Conservation (phyloP, 1,140 invertebrate species). For the Cydia pomonella region DNA sequence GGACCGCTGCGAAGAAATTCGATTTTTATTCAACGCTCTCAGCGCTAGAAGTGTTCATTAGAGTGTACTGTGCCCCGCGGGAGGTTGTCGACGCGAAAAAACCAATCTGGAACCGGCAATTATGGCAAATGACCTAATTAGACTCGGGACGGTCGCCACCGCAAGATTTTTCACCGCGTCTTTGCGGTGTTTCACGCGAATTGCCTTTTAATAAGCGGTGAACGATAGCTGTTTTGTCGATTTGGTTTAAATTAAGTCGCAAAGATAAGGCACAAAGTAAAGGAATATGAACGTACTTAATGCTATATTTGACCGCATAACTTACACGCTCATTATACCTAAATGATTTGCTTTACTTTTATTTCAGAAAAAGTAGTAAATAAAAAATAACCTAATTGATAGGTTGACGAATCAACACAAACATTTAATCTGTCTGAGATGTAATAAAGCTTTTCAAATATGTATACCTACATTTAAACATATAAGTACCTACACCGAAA, state of each 20-base stretch:
- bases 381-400: not conserved
- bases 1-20: conserved; percentile 36
- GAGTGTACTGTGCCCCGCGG: conserved; percentile 53
- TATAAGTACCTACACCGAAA: no score
- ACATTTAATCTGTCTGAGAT: no score
- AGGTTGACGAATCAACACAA: not conserved
- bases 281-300: not conserved
- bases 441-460: no score
- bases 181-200: conserved; percentile 39
- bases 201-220: conserved; percentile 32
- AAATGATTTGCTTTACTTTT: no score
- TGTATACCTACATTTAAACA: no score
- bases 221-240: conserved; percentile 8
- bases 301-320: conserved; percentile 25
- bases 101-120: conserved; percentile 70
- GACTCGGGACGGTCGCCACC: conserved; percentile 44
- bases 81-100: conserved; percentile 70
- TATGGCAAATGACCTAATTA: conserved; percentile 73
- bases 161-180: conserved; percentile 44
- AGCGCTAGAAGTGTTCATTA: conserved; percentile 65
- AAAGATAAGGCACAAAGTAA: not conserved
- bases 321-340: no score
- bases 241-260: conserved; percentile 30
- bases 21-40: conserved; percentile 50
- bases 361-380: not conserved